Evolutionary conservation across 2,888 invertebrate species (phyloP), one percentile per base, ranked within the genome.

Genomic region (Malacosoma neustria): DNA sequence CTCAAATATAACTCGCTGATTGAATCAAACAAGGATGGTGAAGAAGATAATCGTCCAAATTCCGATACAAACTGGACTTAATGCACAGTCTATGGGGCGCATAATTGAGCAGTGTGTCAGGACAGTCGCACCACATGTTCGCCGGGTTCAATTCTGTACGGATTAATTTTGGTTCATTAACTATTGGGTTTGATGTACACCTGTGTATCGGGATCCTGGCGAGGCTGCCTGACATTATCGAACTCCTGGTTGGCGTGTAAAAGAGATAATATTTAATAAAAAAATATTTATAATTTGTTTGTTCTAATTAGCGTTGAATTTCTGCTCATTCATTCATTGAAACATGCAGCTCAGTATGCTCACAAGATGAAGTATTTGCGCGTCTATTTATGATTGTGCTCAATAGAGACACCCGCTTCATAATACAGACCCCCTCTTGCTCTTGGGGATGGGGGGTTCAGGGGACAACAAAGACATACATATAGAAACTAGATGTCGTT

Each of bases 151-250:
- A 45, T 39, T 67, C 67, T 0, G 75, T 66, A 11, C 45, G 42
- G 36, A 40, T 46, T 31, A 49, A 52, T 37, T 50, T 54, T 30
- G 41, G 40, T 5, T 4, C 6, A 15, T 36, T 11, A 32, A n/a
- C 11, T 13, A 5, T 35, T 53, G 49, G 55, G 45, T 51, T 48
- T 30, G 67, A 51, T 48, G 60, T 58, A 63, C 77, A 87, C 87
- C 87, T 87, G 87, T 87, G 86, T 48, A 86, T 85, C 11, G 87
- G 87, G 59, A 87, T 79, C 66, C 86, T 56, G 32, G 86, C 80
- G 51, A 86, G 67, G 49, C 84, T 85, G 43, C 84, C 82, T 2
- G 84, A 81, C 74, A 82, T 82, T 42, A 82, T 73, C 14, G 86
- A 84, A 32, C 63, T 79, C 72, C 87, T 86, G 70, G 30, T 72